Percentiles rank a stretch among this genome's conserved stretches.
Evolutionary conservation across 2,113 vertebrate species (phyloP).

Genomic region (Lamprologus speciosus): DNA sequence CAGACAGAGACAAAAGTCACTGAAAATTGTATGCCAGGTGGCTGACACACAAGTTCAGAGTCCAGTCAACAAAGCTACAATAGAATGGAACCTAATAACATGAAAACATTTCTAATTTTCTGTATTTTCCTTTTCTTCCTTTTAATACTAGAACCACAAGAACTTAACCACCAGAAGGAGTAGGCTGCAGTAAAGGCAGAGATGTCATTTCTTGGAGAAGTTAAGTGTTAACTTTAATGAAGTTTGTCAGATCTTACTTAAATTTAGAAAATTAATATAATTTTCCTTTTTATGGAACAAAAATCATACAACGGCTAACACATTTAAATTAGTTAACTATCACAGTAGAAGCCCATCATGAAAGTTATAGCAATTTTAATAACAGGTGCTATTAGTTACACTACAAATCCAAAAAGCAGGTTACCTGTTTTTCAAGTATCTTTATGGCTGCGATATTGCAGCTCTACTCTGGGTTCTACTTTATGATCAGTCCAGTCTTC

Average conservation of each 20-base stretch:
- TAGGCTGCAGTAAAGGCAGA: neutral
- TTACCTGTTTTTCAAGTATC: neutral
- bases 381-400: neutral
- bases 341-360: neutral
- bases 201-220: neutral
- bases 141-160: neutral
- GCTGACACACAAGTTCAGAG: neutral
- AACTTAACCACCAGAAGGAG: neutral
- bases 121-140: neutral
- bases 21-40: neutral
- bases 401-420: neutral
- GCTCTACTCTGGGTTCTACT: neutral
- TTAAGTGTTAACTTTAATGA: neutral
- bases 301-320: rapidly evolving
- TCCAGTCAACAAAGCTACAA: neutral
- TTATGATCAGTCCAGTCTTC: neutral
- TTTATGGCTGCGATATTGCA: neutral
- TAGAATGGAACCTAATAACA: neutral
- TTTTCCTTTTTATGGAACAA: neutral
- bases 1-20: neutral
- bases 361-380: neutral
- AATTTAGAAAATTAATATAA: neutral
- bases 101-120: neutral
- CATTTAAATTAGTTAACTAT: neutral
- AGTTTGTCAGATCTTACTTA: neutral